Base-by-base conservation (phyloP, 2,797 vertebrate species). In the Gallinago stenura region DNA sequence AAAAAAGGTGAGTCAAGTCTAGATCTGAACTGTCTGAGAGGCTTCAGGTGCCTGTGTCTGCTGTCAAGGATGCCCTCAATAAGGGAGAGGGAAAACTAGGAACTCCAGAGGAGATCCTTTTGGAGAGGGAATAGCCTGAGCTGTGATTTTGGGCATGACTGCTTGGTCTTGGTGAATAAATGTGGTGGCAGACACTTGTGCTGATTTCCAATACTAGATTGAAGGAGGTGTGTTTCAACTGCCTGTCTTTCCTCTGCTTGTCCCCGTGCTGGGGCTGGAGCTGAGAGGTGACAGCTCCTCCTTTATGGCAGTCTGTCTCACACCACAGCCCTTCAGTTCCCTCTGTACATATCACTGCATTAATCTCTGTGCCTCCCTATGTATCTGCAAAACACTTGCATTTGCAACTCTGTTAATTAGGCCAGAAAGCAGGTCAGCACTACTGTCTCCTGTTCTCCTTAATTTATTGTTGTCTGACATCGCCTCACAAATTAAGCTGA, bases 381-480 rank as follows among this genome's bases (percentile, higher is more conserved):
- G 41, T 81, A 83, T 66, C 71, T 90, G 81, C 45, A 92, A 93
- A 89, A 82, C n/a, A 57, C 80, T 84, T 80, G 77, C 39, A 60
- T 92, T 88, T 94, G 64, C 53, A 57, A 35, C 43, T 65, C 50
- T 35, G 22, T 93, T 95, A 96, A 95, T 95, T 94, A 84, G 77
- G 70, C 73, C 76, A 89, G 81, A 87, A 96, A 95, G 61, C 88
- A 94, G 83, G 73, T 90, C 95, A 91, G 37, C 7, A 6, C 81
- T 57, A 14, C 57, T 88, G 35, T 80, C 79, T 91, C 71, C 60
- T 89, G 39, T 64, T 83, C 58, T 89, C 21, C 24, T 79, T 77
- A 94, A 96, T 60, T 28, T 33, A 33, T 78, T 92, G 75, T 89
- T 97, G 96, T 97, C 69, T 96, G 83, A 65, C 73, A 78, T 54